A percentile compares a stretch with the other conserved stretches of the same genome.
Evolutionary conservation across 1,140 invertebrate genomes (phyloP).

Genomic region (Drosophila parabipectinata): DNA sequence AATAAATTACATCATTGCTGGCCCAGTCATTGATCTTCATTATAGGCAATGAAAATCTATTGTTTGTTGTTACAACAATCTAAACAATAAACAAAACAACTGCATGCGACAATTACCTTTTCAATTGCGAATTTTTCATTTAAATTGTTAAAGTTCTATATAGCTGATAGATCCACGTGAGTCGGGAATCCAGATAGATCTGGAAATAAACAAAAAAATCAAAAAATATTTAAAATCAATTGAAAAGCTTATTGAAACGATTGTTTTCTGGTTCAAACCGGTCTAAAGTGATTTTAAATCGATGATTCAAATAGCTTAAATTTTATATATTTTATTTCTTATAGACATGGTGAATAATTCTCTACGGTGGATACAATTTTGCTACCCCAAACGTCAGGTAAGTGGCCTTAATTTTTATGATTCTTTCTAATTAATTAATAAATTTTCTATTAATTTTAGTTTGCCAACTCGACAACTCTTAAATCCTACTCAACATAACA

Average conservation of each 20-base stretch:
- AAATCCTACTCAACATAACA: constrained; percentile 78
- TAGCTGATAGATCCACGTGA: constrained; percentile 16
- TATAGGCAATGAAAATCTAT: constrained; percentile 26
- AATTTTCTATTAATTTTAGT: constrained; percentile 33
- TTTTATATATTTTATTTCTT: constrained; percentile 18
- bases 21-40: constrained; percentile 24
- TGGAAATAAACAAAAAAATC: constrained; percentile 19
- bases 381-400: constrained; percentile 83
- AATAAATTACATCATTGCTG: neutral
- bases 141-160: constrained; percentile 8
- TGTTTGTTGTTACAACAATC: constrained; percentile 22
- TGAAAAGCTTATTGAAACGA: constrained; percentile 24
- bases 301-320: too few species aligned
- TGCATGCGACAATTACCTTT: constrained; percentile 27
- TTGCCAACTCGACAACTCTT: constrained; percentile 68
- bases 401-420: neutral
- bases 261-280: constrained; percentile 18
- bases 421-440: neutral
- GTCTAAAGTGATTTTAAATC: constrained; percentile 17
- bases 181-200: neutral
- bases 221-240: constrained; percentile 31
- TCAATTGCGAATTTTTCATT: constrained; percentile 48
- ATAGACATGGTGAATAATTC: constrained; percentile 82
- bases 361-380: constrained; percentile 76
- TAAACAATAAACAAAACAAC: neutral